phyloP scores from a whole-genome alignment of 1,140 invertebrate genomes.

The Drosophila bocki region DNA sequence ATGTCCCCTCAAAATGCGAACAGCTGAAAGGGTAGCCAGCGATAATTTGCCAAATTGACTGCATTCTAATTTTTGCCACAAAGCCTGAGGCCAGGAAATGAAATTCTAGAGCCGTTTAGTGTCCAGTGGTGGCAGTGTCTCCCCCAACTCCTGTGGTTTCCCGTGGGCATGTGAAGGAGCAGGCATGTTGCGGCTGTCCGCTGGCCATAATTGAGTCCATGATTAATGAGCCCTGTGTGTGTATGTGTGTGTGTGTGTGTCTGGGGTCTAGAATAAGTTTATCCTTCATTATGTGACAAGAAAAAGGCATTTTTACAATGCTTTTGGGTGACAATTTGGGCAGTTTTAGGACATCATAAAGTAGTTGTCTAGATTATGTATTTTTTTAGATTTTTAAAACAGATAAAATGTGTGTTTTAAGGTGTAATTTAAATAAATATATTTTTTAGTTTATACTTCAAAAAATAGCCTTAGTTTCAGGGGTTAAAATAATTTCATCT shows the following conservation, averaged over 20 bases:
- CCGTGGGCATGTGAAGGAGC: slow-evolving; percentile 7
- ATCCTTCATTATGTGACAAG: neutral
- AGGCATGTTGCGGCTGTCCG: slow-evolving; percentile 10
- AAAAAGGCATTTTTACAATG: neutral
- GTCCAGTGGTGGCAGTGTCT: neutral
- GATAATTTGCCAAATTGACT: slow-evolving; percentile 40
- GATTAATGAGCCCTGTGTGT: slow-evolving; percentile 11
- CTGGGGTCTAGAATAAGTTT: neutral
- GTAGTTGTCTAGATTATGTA: neutral
- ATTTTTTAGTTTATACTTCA: neutral
- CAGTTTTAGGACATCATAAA: neutral
- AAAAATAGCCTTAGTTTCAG: neutral
- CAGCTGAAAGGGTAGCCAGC: neutral
- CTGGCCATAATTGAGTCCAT: slow-evolving; percentile 6
- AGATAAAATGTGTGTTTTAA: neutral
- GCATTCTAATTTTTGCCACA: slow-evolving; percentile 27
- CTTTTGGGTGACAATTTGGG: neutral
- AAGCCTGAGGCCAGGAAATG: slow-evolving; percentile 7
- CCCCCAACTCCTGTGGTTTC: neutral
- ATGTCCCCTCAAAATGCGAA: neutral
- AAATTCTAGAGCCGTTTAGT: slow-evolving; percentile 11
- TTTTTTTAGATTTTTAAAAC: neutral
- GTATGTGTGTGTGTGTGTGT: no score
- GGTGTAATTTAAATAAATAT: neutral
- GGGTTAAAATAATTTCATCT: neutral